Conservation (phyloP, 1,140 invertebrate species). For the Brachionus koreanus region DNA sequence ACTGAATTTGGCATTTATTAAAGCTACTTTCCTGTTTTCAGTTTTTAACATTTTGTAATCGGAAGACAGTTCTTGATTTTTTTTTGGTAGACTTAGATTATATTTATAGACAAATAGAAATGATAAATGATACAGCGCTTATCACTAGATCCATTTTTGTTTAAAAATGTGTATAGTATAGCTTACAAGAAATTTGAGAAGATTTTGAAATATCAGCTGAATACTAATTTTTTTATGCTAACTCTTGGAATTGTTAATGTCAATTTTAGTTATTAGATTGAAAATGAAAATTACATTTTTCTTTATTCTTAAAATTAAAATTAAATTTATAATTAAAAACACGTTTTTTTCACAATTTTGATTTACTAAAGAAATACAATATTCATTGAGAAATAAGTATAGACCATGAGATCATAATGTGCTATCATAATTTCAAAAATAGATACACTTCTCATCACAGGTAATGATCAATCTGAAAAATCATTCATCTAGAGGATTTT, state of each 20-base stretch:
- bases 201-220: background rate
- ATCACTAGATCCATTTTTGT: background rate
- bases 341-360: no score
- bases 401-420: no score
- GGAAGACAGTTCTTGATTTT: no score
- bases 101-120: background rate
- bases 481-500: no score
- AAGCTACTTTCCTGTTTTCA: background rate
- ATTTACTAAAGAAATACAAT: no score
- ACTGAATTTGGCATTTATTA: conserved; percentile 32
- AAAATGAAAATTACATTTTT: background rate
- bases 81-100: background rate
- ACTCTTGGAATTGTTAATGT: background rate
- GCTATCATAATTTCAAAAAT: no score
- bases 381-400: background rate
- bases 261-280: background rate
- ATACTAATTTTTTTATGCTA: background rate
- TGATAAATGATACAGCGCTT: background rate
- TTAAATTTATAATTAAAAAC: background rate
- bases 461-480: no score
- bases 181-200: background rate
- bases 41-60: no score
- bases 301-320: background rate
- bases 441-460: no score
- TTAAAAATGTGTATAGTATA: background rate